These are phyloP conservation scores for Myxocyprinus asiaticus DNA, from an alignment of 2,113 vertebrate genomes.

Conservation along the genomic window DNA sequence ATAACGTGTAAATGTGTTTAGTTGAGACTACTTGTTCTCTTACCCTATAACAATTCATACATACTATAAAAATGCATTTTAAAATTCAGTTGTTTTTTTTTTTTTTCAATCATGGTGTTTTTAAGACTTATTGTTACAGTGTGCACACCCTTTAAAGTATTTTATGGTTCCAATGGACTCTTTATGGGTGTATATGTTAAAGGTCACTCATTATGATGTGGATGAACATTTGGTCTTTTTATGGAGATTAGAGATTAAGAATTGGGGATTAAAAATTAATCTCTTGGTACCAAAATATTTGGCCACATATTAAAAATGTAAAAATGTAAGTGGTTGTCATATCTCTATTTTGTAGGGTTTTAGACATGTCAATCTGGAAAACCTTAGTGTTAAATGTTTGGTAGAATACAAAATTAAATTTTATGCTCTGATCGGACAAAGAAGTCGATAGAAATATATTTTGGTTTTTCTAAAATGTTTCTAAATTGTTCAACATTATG, in stretches of 20 bases:
- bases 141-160: not conserved
- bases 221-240: slow-evolving; percentile 15
- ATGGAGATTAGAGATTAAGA: not conserved
- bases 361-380: slow-evolving; percentile 31
- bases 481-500: slow-evolving; percentile 2
- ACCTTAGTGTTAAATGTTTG: slow-evolving; percentile 28
- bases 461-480: not conserved
- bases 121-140: not conserved
- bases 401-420: slow-evolving; percentile 20
- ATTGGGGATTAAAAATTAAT: not conserved
- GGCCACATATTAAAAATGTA: slow-evolving; percentile 2
- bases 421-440: not conserved
- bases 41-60: not conserved
- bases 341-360: slow-evolving; percentile 58
- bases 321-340: not conserved
- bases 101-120: slow-evolving; percentile 7
- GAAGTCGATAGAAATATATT: slow-evolving; percentile 20
- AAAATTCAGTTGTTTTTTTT: not conserved
- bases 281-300: slow-evolving; percentile 13
- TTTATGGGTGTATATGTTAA: not conserved
- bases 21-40: not conserved
- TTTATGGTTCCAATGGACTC: not conserved
- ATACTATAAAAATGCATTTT: not conserved
- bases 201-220: slow-evolving; percentile 4
- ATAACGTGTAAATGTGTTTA: not conserved